phyloP scores from a whole-genome alignment of 2,888 invertebrate species.

The Deilephila porcellus region DNA sequence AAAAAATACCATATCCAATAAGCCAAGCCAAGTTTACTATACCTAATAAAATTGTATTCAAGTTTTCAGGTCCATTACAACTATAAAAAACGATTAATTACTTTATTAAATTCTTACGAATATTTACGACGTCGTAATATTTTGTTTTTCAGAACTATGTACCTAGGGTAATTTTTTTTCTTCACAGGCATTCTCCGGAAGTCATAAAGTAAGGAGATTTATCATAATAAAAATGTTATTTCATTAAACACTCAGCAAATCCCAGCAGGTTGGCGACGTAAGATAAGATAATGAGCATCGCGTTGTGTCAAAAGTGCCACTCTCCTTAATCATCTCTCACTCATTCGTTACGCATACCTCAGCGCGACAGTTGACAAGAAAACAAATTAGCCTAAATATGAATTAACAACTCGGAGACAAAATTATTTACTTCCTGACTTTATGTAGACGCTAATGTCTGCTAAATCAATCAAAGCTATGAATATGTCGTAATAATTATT shows the following conservation, averaged over 20 bases:
- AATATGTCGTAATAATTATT: neutral
- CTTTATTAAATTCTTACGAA: too few relatives aligned
- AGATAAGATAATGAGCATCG: constrained; percentile 58
- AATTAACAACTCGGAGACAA: neutral
- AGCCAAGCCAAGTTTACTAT: too few relatives aligned
- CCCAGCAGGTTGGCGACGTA: constrained; percentile 41
- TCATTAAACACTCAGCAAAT: constrained; percentile 44
- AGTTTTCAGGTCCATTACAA: too few relatives aligned
- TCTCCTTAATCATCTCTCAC: constrained; percentile 32
- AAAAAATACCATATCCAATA: too few relatives aligned
- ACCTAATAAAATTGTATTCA: too few relatives aligned
- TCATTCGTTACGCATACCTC: neutral
- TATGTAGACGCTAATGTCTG: neutral
- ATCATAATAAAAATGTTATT: constrained; percentile 57
- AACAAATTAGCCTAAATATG: constrained; percentile 4
- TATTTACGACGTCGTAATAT: neutral
- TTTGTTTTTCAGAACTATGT: neutral
- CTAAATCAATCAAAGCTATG: neutral
- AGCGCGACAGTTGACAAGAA: neutral
- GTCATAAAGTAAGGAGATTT: constrained; percentile 47
- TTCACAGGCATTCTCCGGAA: constrained; percentile 38
- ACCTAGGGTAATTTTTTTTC: neutral
- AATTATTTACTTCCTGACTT: neutral
- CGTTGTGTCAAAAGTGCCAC: constrained; percentile 48
- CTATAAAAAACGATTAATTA: too few relatives aligned